Evolutionary conservation across 2,113 vertebrate genomes (phyloP).

Genomic region (Odobenus rosmarus): DNA sequence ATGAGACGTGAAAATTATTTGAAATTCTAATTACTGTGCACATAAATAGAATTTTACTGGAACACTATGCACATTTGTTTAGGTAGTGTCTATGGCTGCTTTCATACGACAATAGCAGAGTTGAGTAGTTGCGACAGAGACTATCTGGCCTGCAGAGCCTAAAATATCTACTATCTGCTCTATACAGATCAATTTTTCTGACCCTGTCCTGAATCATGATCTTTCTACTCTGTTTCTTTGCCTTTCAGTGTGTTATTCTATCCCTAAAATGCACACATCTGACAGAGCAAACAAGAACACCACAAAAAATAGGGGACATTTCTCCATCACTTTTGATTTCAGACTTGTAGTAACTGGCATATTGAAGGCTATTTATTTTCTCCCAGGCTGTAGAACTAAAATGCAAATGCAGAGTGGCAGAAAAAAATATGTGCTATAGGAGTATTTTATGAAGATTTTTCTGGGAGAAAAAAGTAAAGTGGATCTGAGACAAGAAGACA

Average conservation of each 20-base stretch:
- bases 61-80: neutral
- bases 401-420: neutral
- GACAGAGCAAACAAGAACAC: neutral
- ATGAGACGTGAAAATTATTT: neutral
- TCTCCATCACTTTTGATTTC: neutral
- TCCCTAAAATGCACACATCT: neutral
- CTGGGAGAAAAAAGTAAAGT: neutral
- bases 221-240: neutral
- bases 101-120: neutral
- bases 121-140: neutral
- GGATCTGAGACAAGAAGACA: neutral
- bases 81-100: neutral
- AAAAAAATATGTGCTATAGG: neutral
- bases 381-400: neutral
- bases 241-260: neutral
- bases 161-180: conserved; percentile 12
- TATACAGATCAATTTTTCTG: neutral
- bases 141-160: neutral
- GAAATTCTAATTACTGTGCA: neutral
- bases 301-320: neutral
- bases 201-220: conserved; percentile 3
- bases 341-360: neutral
- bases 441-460: conserved; percentile 35
- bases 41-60: neutral
- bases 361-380: conserved; percentile 8